These are phyloP conservation scores for Callyntrura guangdongensis DNA, from an alignment of 2,888 invertebrate species.

Conservation along the genomic window DNA sequence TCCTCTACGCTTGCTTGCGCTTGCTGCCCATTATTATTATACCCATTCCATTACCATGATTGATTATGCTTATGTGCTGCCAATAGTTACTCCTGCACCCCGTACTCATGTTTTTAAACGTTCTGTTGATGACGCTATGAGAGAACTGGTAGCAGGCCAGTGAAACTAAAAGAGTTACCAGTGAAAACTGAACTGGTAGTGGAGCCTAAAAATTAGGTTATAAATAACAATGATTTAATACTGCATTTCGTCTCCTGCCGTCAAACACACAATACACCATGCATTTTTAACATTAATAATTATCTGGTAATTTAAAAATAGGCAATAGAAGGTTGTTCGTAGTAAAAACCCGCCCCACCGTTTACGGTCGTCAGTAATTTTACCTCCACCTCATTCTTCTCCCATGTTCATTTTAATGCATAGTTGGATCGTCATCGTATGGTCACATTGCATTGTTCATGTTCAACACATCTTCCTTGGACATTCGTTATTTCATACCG, in stretches of 20 bases:
- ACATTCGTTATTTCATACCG: neutral
- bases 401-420: neutral
- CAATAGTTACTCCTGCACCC: constrained; percentile 12
- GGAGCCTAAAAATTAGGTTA: constrained; percentile 57
- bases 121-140: constrained; percentile 10
- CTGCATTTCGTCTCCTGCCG: constrained; percentile 2
- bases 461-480: constrained; percentile 20
- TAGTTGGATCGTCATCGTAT: neutral
- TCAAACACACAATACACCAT: neutral
- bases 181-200: neutral
- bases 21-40: constrained; percentile 35
- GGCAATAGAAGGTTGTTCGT: neutral
- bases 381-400: neutral
- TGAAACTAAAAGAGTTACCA: neutral
- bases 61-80: constrained; percentile 37
- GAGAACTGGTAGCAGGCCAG: neutral
- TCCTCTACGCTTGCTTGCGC: constrained; percentile 39
- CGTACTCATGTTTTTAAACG: neutral
- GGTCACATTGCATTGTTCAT: constrained; percentile 15
- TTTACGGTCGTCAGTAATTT: neutral
- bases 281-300: neutral
- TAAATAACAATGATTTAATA: constrained; percentile 69
- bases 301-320: constrained; percentile 5
- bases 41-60: neutral
- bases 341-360: neutral